Evolutionary conservation across 2,113 vertebrate genomes (phyloP).

Genomic region (Microtus ochrogaster): DNA sequence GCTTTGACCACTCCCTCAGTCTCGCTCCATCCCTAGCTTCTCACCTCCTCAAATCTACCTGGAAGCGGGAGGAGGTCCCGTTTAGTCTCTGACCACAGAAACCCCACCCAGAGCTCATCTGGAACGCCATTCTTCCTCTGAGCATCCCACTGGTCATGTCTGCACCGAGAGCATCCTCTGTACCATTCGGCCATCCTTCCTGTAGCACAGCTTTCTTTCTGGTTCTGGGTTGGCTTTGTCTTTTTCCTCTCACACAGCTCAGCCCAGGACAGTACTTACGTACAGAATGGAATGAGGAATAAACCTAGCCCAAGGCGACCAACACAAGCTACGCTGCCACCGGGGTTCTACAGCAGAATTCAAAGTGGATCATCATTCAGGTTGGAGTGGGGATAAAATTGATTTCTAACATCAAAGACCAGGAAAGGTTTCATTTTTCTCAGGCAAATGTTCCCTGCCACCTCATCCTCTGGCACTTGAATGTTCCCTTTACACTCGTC

Average conservation of each 20-base stretch:
- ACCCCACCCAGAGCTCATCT: background rate
- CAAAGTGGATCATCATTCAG: background rate
- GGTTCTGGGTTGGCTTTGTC: background rate
- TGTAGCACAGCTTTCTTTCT: background rate
- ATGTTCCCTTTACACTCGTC: fast-evolving
- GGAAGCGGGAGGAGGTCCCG: background rate
- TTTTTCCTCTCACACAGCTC: background rate
- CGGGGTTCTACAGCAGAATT: background rate
- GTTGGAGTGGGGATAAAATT: background rate
- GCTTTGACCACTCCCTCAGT: background rate
- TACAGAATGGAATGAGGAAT: background rate
- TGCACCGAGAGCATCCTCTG: background rate
- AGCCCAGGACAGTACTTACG: background rate
- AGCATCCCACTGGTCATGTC: background rate
- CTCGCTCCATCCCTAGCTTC: background rate
- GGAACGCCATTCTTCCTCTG: background rate
- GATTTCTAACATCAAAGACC: background rate
- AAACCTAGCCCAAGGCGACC: conserved; percentile 28
- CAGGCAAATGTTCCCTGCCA: background rate
- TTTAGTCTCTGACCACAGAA: background rate
- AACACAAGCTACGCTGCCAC: background rate
- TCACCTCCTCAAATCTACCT: background rate
- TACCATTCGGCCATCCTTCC: background rate
- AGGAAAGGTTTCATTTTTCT: background rate
- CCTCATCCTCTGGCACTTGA: background rate